Conservation (phyloP, 37 sponge, comb jelly and placozoan genomes). For the Hormiphora californensis region DNA sequence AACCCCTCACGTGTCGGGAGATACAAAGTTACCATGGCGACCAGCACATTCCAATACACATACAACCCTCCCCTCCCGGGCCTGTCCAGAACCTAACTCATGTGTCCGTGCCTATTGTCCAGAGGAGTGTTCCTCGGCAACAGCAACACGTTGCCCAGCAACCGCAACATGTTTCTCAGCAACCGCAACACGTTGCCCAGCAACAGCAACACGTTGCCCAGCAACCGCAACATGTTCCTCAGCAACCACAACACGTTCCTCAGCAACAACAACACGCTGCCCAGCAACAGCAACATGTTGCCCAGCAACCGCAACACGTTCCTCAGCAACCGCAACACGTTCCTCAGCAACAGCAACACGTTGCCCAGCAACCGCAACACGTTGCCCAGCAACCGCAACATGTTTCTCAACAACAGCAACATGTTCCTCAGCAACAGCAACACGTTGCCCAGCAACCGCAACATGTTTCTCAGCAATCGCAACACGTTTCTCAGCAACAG, state of each 20-base stretch:
- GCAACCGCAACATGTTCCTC: neutral
- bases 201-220: slow-evolving; percentile 20
- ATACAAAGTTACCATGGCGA: no score
- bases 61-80: no score
- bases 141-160: neutral
- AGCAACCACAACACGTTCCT: neutral
- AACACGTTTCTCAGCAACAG: neutral
- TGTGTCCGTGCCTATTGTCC: no score
- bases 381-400: neutral
- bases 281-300: neutral
- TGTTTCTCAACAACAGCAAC: neutral
- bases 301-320: neutral
- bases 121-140: no score
- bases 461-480: neutral
- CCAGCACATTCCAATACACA: no score
- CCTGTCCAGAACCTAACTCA: no score
- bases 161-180: neutral
- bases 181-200: neutral
- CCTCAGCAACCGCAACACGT: neutral
- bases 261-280: neutral
- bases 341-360: slow-evolving; percentile 7
- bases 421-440: neutral
- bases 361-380: neutral
- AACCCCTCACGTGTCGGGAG: no score
- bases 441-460: neutral